Conservation (phyloP, 2,113 vertebrate genomes). For the Eonycteris spelaea region DNA sequence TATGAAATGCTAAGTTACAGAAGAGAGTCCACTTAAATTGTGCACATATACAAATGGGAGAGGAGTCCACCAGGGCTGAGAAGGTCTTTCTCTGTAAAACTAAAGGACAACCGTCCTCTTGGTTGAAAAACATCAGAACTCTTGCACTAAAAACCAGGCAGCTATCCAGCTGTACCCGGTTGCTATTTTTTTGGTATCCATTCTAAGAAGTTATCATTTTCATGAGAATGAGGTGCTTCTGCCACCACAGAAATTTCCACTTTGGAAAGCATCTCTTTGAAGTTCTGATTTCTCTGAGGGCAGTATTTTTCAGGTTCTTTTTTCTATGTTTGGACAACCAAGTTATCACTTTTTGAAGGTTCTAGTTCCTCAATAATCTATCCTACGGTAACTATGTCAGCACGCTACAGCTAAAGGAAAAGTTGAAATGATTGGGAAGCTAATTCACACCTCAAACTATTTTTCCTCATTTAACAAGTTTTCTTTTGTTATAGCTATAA, state of each 20-base stretch:
- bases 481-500: background rate
- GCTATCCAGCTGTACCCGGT: background rate
- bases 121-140: conserved; percentile 5
- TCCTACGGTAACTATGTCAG: background rate
- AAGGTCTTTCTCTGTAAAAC: conserved; percentile 4
- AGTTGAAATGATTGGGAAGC: background rate
- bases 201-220: conserved; percentile 73
- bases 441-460: background rate
- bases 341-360: background rate
- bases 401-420: background rate
- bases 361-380: background rate
- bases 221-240: conserved; percentile 60
- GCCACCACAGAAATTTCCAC: conserved; percentile 50
- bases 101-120: background rate
- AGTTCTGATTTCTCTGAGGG: conserved; percentile 41
- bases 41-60: background rate
- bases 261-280: conserved; percentile 57
- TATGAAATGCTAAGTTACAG: background rate
- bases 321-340: conserved; percentile 1
- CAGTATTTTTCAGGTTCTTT: conserved; percentile 44
- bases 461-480: background rate
- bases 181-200: conserved; percentile 41
- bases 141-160: background rate
- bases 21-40: background rate
- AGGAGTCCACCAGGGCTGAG: background rate